phyloP scores from a whole-genome alignment of 2,888 invertebrate genomes.

The Lypha dubia region DNA sequence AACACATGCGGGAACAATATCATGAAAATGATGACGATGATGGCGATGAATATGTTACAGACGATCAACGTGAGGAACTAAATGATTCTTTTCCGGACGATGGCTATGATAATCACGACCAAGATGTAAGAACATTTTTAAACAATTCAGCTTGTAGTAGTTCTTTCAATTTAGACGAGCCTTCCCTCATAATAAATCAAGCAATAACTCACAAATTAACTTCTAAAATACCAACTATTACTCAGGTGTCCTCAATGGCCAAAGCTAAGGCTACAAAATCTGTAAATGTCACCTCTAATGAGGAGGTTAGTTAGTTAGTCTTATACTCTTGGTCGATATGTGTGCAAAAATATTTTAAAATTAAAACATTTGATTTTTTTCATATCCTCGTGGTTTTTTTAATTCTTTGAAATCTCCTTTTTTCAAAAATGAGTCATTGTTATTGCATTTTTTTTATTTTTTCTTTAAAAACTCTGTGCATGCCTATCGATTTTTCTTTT shows the following conservation, averaged over 20 bases:
- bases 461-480: conserved; percentile 39
- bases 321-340: conserved; percentile 25
- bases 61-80: conserved; percentile 30
- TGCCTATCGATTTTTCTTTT: conserved; percentile 64
- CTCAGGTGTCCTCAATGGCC: conserved; percentile 34
- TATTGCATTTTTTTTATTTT: conserved; percentile 25
- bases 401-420: conserved; percentile 19
- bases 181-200: conserved; percentile 7
- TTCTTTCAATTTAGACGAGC: conserved; percentile 5
- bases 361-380: not conserved
- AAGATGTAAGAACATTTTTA: conserved; percentile 73
- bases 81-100: conserved; percentile 54
- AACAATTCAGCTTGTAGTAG: not conserved
- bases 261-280: conserved; percentile 38
- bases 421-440: conserved; percentile 47
- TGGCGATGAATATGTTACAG: conserved; percentile 45
- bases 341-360: conserved; percentile 11
- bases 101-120: conserved; percentile 67
- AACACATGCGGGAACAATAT: conserved; percentile 73
- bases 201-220: conserved; percentile 5
- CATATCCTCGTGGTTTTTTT: conserved; percentile 21
- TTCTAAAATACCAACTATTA: conserved; percentile 36
- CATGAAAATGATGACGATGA: conserved; percentile 59
- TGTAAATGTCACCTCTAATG: conserved; percentile 49
- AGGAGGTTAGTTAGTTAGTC: conserved; percentile 66